Conservation (phyloP, 2,797 vertebrate species). For the Cynopterus sphinx region DNA sequence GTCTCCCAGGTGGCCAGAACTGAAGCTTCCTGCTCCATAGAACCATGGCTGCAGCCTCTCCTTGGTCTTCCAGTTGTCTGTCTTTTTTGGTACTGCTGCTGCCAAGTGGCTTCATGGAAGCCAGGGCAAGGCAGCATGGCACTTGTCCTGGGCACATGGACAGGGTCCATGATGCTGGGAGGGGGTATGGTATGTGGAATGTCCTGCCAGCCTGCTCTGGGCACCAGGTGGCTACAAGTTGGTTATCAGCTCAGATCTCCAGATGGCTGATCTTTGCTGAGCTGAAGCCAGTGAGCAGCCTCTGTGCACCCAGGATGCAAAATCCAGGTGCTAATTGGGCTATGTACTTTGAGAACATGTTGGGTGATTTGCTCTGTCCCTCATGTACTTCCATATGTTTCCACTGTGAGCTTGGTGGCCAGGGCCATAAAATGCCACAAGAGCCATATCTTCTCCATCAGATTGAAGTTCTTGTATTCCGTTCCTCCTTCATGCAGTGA, state of each 20-base stretch:
- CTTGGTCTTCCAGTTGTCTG: background rate
- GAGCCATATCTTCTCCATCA: background rate
- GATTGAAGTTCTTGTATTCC: background rate
- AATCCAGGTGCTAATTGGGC: background rate
- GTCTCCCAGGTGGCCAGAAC: slow-evolving; percentile 15
- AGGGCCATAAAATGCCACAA: background rate
- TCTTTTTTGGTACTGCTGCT: background rate
- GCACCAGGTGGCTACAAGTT: background rate
- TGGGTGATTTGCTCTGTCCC: background rate
- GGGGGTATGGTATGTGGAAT: accelerated
- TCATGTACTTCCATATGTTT: background rate
- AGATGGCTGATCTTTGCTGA: background rate
- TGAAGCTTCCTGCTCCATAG: background rate
- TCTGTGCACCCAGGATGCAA: background rate
- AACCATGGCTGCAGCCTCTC: background rate
- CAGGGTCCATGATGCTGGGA: accelerated
- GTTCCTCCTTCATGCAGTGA: background rate
- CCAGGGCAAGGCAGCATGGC: background rate
- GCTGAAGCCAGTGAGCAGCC: background rate
- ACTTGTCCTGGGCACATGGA: background rate
- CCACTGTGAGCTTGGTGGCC: background rate
- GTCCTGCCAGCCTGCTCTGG: background rate
- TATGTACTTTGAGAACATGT: background rate
- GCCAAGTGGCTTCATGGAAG: background rate
- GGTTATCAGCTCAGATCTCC: background rate